These are phyloP conservation scores for Xiphophorus couchianus DNA, from an alignment of 2,113 vertebrate species.

Conservation along the genomic window DNA sequence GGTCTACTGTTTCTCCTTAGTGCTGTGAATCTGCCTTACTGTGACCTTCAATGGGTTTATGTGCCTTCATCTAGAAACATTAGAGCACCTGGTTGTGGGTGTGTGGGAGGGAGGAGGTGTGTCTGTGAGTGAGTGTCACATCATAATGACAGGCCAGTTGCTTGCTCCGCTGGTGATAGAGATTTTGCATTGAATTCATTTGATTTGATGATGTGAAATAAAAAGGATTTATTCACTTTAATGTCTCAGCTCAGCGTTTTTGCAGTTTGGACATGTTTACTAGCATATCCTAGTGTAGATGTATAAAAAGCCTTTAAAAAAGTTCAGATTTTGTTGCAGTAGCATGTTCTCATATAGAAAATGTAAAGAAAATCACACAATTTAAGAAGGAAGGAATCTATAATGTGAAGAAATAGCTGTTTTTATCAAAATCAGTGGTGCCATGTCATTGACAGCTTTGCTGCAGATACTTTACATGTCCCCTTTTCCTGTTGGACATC, in stretches of 20 bases:
- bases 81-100: conserved; percentile 62
- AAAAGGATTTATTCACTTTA: conserved; percentile 64
- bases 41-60: conserved; percentile 81
- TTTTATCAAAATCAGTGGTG: background rate
- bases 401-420: background rate
- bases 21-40: conserved; percentile 84
- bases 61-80: conserved; percentile 83
- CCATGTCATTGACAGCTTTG: background rate
- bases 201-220: conserved; percentile 76
- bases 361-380: background rate
- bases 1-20: conserved; percentile 66
- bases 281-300: background rate
- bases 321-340: background rate
- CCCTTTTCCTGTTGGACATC: background rate
- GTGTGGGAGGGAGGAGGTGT: conserved; percentile 16
- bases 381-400: background rate
- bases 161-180: conserved; percentile 66
- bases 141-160: conserved; percentile 69
- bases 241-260: conserved; percentile 6
- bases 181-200: conserved; percentile 67
- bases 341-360: background rate
- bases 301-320: background rate
- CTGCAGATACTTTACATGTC: background rate
- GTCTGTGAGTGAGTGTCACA: conserved; percentile 46
- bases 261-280: conserved; percentile 2